These are phyloP conservation scores for Neelides sp. DNA, from an alignment of 1,140 invertebrate genomes.

Conservation along the genomic window DNA sequence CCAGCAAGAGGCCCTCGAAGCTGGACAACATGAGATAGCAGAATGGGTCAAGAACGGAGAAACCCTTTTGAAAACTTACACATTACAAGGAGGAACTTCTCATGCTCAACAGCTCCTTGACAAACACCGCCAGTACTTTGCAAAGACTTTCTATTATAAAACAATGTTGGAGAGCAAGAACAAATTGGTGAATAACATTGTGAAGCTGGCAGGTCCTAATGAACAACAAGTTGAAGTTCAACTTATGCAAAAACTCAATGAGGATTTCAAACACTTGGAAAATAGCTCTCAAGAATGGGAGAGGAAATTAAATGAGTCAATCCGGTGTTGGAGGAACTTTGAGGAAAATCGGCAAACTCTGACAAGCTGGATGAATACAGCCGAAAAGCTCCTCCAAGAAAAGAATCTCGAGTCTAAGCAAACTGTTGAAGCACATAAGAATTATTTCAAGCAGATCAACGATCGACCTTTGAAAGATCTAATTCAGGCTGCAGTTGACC, in stretches of 20 bases:
- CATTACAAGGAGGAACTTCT: constrained; percentile 49
- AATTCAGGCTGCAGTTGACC: constrained; percentile 60
- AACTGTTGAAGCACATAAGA: constrained; percentile 57
- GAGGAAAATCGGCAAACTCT: constrained; percentile 62
- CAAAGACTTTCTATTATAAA: constrained; percentile 74
- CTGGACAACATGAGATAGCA: constrained; percentile 68
- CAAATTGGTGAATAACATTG: constrained; percentile 79
- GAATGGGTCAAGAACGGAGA: constrained; percentile 76
- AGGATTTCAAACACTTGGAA: constrained; percentile 62
- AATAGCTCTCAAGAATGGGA: constrained; percentile 63
- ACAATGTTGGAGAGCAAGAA: constrained; percentile 89
- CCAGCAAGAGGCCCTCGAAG: constrained; percentile 78
- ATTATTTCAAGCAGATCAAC: constrained; percentile 72
- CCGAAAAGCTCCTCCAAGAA: constrained; percentile 67
- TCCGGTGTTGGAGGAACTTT: constrained; percentile 73
- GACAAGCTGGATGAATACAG: constrained; percentile 70
- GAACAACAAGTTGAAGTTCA: constrained; percentile 54
- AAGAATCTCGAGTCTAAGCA: constrained; percentile 65
- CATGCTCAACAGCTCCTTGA: constrained; percentile 63
- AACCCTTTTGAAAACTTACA: constrained; percentile 48
- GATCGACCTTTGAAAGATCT: constrained; percentile 70
- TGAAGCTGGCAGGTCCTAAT: constrained; percentile 57
- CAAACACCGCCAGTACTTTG: constrained; percentile 74
- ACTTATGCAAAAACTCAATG: constrained; percentile 63
- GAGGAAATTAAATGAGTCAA: constrained; percentile 57